These are phyloP conservation scores for Coccyzus lansbergi DNA, from an alignment of 2,797 vertebrate genomes.

Conservation along the genomic window DNA sequence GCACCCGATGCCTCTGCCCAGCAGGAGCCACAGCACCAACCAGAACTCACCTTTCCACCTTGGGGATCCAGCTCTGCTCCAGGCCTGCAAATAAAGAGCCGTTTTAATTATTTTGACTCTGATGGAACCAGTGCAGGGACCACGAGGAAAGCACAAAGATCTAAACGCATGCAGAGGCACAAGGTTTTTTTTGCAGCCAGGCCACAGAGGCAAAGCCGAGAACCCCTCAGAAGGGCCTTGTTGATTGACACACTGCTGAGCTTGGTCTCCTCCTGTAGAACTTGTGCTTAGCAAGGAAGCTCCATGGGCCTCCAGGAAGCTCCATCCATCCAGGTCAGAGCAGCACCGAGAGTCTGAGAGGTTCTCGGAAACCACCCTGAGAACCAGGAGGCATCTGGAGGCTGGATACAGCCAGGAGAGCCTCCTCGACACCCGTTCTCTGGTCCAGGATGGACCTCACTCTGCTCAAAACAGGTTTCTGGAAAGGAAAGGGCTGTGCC, in stretches of 20 bases:
- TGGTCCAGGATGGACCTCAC: background rate
- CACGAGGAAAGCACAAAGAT: too few species aligned
- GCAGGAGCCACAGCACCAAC: background rate
- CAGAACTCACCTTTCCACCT: conserved; percentile 44
- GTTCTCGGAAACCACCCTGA: too few species aligned
- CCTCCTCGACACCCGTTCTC: too few species aligned
- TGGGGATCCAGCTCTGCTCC: background rate
- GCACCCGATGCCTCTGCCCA: background rate
- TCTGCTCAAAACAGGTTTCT: rapidly evolving
- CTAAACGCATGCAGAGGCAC: background rate
- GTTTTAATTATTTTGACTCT: background rate
- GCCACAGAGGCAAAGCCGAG: background rate
- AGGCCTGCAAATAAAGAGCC: conserved; percentile 56
- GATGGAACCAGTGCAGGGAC: rapidly evolving
- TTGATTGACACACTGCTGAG: rapidly evolving
- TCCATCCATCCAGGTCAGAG: too few species aligned
- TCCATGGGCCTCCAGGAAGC: background rate
- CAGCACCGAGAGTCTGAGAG: too few species aligned
- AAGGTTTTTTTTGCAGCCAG: background rate
- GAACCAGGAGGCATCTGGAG: rapidly evolving
- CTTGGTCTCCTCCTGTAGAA: background rate
- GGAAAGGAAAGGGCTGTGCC: background rate
- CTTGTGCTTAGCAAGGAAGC: rapidly evolving
- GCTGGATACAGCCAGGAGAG: background rate
- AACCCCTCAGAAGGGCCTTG: background rate